A percentile compares a stretch with the other conserved stretches of the same genome.
Conservation (phyloP, 2,113 vertebrate genomes). For the Perca flavescens region DNA sequence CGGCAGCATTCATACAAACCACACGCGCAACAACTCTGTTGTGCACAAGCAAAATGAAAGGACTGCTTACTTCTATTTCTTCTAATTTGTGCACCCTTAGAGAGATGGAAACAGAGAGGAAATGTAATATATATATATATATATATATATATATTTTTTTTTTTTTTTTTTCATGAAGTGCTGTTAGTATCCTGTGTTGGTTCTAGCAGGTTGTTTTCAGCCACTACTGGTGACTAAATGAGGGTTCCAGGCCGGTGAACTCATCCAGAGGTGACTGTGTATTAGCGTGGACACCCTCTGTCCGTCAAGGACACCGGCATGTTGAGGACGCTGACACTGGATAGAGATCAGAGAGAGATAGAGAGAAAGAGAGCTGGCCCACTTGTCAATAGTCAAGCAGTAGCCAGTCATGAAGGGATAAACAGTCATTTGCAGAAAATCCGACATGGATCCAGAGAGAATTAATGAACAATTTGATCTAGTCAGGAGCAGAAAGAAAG, state of each 20-base stretch:
- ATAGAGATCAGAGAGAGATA: conserved; percentile 24
- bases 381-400: conserved; percentile 30
- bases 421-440: conserved; percentile 42
- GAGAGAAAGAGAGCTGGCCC: conserved; percentile 7
- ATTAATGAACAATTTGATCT: conserved; percentile 46
- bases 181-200: neutral
- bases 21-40: conserved; percentile 6
- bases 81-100: neutral
- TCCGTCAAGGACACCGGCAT: conserved; percentile 39
- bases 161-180: neutral
- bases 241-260: neutral
- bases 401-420: conserved; percentile 25
- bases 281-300: conserved; percentile 39
- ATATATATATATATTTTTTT: neutral
- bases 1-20: conserved; percentile 8
- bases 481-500: conserved; percentile 16
- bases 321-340: conserved; percentile 10
- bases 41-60: neutral
- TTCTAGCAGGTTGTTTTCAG: conserved; percentile 27
- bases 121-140: neutral
- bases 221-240: neutral
- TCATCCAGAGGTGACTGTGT: conserved; percentile 32
- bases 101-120: neutral
- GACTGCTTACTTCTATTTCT: neutral
- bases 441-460: conserved; percentile 41